Evolutionary conservation across 2,797 vertebrate species (phyloP).

Genomic region (Intellagama lesueurii): DNA sequence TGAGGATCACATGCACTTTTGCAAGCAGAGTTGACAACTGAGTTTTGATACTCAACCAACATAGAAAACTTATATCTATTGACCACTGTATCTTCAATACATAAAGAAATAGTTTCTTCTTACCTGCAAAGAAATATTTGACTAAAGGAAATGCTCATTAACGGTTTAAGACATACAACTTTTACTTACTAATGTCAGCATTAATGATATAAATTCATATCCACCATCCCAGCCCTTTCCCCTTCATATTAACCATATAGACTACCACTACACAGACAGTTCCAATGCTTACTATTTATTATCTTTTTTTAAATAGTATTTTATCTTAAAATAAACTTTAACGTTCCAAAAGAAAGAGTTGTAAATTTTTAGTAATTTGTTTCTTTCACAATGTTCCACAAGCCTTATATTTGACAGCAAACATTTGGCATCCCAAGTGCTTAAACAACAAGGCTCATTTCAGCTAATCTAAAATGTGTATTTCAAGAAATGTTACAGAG

Average conservation of each 20-base stretch:
- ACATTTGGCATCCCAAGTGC: constrained; percentile 54
- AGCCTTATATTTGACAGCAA: constrained; percentile 55
- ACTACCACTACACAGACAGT: constrained; percentile 24
- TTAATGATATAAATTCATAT: constrained; percentile 39
- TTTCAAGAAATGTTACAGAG: constrained; percentile 57
- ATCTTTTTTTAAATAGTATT: neutral
- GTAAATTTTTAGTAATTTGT: constrained; percentile 27
- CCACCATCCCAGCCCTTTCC: constrained; percentile 9
- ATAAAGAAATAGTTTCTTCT: constrained; percentile 3
- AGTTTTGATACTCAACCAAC: neutral
- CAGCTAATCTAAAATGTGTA: constrained; percentile 50
- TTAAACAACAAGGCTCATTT: constrained; percentile 50
- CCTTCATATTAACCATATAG: neutral
- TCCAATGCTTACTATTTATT: constrained; percentile 6
- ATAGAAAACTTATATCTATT: constrained; percentile 11
- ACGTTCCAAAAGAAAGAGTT: neutral
- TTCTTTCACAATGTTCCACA: constrained; percentile 58
- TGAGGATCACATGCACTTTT: neutral
- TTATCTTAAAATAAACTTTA: neutral
- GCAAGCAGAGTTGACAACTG: neutral
- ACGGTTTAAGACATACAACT: constrained; percentile 40
- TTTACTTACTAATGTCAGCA: constrained; percentile 37
- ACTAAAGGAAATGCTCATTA: neutral
- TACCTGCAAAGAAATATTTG: neutral
- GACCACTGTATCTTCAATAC: neutral